A percentile compares a stretch with the other conserved stretches of the same genome.
phyloP scores from a whole-genome alignment of 2,797 vertebrate species.

The Uromys caudimaculatus region DNA sequence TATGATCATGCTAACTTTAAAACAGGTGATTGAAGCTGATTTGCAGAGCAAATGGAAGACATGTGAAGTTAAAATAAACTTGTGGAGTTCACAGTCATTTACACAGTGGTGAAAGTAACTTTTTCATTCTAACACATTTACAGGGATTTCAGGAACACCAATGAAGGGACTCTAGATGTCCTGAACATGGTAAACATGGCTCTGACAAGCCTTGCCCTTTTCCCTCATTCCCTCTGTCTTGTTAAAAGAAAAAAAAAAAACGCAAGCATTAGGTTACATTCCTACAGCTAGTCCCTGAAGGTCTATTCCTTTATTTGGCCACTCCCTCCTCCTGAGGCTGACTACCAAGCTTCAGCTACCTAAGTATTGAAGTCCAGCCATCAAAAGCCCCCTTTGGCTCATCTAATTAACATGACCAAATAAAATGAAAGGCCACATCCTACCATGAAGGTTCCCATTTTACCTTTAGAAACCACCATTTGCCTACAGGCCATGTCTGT shows the following conservation, averaged over 20 bases:
- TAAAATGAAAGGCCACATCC: neutral
- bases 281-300: neutral
- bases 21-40: neutral
- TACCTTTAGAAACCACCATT: neutral
- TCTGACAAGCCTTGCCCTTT: neutral
- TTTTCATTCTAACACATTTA: conserved; percentile 45
- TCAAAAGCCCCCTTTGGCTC: neutral
- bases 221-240: neutral
- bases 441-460: neutral
- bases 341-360: neutral
- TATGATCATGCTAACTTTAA: conserved; percentile 27
- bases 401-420: neutral
- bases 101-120: conserved; percentile 52
- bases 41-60: conserved; percentile 51
- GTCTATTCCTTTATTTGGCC: neutral
- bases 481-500: neutral
- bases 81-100: conserved; percentile 65
- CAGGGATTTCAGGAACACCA: conserved; percentile 60
- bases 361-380: neutral
- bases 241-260: neutral
- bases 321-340: neutral
- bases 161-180: neutral
- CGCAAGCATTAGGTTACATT: neutral
- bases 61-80: conserved; percentile 53
- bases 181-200: neutral